Evolutionary conservation across 2,888 invertebrate genomes (phyloP).

Genomic region (Allygus modestus): DNA sequence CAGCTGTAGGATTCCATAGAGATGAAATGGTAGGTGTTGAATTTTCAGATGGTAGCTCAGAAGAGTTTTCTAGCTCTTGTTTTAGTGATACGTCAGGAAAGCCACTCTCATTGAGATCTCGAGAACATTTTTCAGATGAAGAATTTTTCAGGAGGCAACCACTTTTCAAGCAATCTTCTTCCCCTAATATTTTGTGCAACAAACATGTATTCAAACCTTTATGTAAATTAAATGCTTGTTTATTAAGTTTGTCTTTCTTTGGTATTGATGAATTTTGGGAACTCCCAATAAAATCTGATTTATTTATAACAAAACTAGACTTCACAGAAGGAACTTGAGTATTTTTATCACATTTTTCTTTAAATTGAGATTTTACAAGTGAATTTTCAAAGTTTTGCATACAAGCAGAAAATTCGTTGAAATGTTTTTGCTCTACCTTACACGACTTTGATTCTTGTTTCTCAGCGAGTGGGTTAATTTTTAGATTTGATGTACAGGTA

Average conservation of each 20-base stretch:
- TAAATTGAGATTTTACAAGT: not conserved
- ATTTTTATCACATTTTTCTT: constrained; percentile 27
- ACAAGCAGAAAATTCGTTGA: not conserved
- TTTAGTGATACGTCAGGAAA: not conserved
- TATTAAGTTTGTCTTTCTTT: not conserved
- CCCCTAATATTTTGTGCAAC: constrained; percentile 43
- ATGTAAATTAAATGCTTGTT: not conserved
- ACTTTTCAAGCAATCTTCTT: constrained; percentile 49
- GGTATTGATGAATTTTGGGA: not conserved
- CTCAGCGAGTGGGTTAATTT: not conserved
- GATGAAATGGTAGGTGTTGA: constrained; percentile 6
- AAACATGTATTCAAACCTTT: constrained; percentile 43
- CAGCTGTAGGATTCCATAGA: not conserved
- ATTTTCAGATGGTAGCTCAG: not conserved
- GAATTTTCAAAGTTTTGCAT: not conserved
- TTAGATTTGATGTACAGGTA: not conserved
- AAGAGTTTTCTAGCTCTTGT: constrained; percentile 27
- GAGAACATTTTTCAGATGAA: not conserved
- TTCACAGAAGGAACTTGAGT: not conserved
- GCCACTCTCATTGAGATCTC: not conserved
- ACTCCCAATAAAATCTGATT: not conserved
- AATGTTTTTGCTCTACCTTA: not conserved
- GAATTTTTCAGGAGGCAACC: constrained; percentile 17
- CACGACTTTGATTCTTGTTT: not conserved
- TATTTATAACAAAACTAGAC: not conserved